phyloP scores from a whole-genome alignment of 1,140 invertebrate genomes.

The Microplitis mediator region DNA sequence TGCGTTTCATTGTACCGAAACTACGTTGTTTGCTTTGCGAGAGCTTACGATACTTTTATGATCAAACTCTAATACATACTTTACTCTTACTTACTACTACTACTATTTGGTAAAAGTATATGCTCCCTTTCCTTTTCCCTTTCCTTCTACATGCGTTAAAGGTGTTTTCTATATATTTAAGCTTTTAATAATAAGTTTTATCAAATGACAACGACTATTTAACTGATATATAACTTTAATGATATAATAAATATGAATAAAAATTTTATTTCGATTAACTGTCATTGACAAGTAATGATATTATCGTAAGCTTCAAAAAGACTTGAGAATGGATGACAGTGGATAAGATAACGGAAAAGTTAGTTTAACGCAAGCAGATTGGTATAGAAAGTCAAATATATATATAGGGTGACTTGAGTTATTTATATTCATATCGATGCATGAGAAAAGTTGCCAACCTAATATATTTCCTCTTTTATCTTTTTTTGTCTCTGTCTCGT shows the following conservation, averaged over 20 bases:
- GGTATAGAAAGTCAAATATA: background rate
- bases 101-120: background rate
- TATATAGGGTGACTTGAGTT: conserved; percentile 26
- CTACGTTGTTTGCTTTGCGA: conserved; percentile 45
- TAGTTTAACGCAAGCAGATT: background rate
- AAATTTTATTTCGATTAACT: no score
- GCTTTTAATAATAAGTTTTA: no score
- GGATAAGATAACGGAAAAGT: background rate
- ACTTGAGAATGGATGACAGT: background rate
- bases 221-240: no score
- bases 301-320: background rate
- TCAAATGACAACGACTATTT: no score
- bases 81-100: background rate
- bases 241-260: no score
- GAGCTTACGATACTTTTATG: conserved; percentile 43
- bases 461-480: conserved; percentile 25
- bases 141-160: no score
- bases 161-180: no score
- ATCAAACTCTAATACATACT: background rate
- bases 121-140: no score
- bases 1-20: conserved; percentile 54
- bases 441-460: conserved; percentile 46
- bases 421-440: conserved; percentile 52
- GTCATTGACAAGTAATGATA: background rate
- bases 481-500: background rate